Conservation (phyloP, 2,113 vertebrate genomes). For the Chelonoidis abingdonii region DNA sequence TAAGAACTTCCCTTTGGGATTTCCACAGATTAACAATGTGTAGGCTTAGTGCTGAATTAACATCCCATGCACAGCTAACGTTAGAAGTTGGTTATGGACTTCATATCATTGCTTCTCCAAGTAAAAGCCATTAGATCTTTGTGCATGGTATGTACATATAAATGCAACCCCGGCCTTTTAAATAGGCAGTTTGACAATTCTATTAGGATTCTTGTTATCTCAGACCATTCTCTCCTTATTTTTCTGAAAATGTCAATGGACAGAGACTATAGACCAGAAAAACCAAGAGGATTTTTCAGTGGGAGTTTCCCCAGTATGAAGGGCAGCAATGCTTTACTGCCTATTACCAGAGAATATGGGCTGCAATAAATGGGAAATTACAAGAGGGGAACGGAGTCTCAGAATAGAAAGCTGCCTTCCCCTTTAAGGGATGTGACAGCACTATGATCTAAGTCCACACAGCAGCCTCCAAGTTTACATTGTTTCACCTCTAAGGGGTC, state of each 20-base stretch:
- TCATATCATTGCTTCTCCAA: not conserved
- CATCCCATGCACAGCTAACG: not conserved
- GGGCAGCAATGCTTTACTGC: not conserved
- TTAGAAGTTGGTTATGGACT: not conserved
- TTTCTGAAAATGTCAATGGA: not conserved
- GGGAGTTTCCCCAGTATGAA: not conserved
- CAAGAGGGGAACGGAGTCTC: not conserved
- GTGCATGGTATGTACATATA: not conserved
- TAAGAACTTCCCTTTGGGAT: not conserved
- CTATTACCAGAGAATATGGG: not conserved
- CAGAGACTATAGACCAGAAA: not conserved
- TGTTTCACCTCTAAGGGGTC: not conserved
- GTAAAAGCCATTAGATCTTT: not conserved
- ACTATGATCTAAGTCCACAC: not conserved
- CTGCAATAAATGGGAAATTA: not conserved
- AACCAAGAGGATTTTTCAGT: not conserved
- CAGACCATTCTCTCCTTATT: not conserved
- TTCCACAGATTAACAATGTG: not conserved
- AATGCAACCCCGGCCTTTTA: not conserved
- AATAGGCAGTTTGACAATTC: not conserved
- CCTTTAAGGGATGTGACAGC: not conserved
- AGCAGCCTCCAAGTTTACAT: not conserved
- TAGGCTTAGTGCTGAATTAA: not conserved
- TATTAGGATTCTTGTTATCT: not conserved
- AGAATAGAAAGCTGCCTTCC: not conserved